Percentiles rank a stretch among this genome's conserved stretches.
These are phyloP conservation scores for Meteorus sp. DNA, from an alignment of 1,140 invertebrate species.

Conservation along the genomic window DNA sequence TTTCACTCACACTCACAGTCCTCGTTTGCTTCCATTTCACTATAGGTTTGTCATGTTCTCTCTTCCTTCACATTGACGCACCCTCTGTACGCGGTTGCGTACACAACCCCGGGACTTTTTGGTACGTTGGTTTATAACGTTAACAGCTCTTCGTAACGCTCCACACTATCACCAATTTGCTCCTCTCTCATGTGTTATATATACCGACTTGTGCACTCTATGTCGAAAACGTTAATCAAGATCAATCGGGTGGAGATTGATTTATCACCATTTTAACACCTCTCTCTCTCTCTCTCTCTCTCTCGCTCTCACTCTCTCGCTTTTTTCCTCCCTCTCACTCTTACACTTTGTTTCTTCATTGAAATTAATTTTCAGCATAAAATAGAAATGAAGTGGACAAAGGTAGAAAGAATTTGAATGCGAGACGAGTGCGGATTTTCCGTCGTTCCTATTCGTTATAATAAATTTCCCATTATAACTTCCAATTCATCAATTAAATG, in stretches of 20 bases:
- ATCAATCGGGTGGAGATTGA: constrained; percentile 27
- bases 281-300: too few relatives aligned
- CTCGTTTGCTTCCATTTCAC: not conserved
- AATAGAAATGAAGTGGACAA: too few relatives aligned
- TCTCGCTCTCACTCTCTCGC: too few relatives aligned
- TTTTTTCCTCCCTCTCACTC: too few relatives aligned
- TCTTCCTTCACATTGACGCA: constrained; percentile 3
- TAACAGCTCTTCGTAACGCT: constrained; percentile 22
- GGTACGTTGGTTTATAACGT: constrained; percentile 26
- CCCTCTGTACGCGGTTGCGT: constrained; percentile 25
- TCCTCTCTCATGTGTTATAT: not conserved
- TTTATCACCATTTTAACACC: constrained; percentile 27
- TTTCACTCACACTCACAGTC: too few relatives aligned
- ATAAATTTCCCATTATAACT: too few relatives aligned
- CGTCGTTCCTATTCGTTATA: too few relatives aligned
- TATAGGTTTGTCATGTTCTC: not conserved
- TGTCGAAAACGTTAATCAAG: constrained; percentile 23
- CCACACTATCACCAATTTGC: not conserved
- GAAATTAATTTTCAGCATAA: too few relatives aligned
- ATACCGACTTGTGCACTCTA: not conserved
- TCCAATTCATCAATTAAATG: too few relatives aligned
- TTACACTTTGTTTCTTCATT: too few relatives aligned
- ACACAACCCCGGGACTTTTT: constrained; percentile 16
- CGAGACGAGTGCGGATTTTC: too few relatives aligned
- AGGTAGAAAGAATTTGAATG: too few relatives aligned